These are phyloP conservation scores for Actinernus sp. DNA, from an alignment of 92 coral and sea anemone species.

Conservation along the genomic window DNA sequence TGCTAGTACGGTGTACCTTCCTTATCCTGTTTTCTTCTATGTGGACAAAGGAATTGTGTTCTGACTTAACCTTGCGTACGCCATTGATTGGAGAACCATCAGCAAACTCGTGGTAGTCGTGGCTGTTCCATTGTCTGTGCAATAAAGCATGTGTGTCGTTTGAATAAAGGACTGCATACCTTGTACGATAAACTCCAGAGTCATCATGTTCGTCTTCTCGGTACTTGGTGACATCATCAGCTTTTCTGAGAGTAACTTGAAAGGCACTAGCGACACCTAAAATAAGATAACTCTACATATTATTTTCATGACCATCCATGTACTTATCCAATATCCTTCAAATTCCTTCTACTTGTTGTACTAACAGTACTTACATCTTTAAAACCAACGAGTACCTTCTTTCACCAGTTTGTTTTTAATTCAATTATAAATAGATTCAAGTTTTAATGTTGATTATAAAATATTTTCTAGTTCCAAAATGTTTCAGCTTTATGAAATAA, in stretches of 20 bases:
- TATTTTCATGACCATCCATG: too few species aligned
- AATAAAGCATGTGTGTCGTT: conserved; percentile 72
- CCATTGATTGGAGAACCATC: conserved; percentile 82
- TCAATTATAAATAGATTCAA: too few species aligned
- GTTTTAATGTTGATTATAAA: too few species aligned
- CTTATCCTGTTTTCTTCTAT: conserved; percentile 60
- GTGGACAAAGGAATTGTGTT: conserved; percentile 55
- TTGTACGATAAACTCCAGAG: conserved; percentile 73
- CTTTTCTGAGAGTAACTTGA: conserved; percentile 52
- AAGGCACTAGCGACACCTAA: conserved; percentile 70
- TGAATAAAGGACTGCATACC: conserved; percentile 53
- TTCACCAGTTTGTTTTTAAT: too few species aligned
- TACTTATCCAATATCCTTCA: too few species aligned
- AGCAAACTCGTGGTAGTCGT: conserved; percentile 75
- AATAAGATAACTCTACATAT: too few species aligned
- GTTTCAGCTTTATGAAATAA: too few species aligned
- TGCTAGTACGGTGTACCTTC: conserved; percentile 59
- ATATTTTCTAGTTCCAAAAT: too few species aligned
- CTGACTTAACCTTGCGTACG: conserved; percentile 71
- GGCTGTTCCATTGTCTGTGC: conserved; percentile 77
- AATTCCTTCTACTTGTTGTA: too few species aligned
- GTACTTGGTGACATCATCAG: conserved; percentile 15
- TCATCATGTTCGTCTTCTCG: conserved; percentile 79
- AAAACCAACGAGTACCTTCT: too few species aligned
- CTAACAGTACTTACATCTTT: too few species aligned